Percentiles rank a stretch among this genome's conserved stretches.
These are phyloP conservation scores for Mixornis gularis DNA, from an alignment of 2,113 vertebrate genomes.

Conservation along the genomic window DNA sequence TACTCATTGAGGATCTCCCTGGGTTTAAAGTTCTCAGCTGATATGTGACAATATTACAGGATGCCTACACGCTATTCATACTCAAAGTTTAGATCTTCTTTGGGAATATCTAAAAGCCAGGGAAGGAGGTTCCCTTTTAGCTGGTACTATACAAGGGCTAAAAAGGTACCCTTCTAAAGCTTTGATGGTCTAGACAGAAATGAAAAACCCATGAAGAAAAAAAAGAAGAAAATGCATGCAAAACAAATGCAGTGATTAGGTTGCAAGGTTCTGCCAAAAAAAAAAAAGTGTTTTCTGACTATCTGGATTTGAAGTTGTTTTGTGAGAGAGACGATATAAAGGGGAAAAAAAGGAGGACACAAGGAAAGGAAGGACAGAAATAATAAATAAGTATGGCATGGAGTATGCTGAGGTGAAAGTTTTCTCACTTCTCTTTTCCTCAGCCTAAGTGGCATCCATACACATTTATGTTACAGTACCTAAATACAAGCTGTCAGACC, in stretches of 20 bases:
- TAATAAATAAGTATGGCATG: background rate
- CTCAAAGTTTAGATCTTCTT: background rate
- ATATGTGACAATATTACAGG: background rate
- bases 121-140: background rate
- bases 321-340: background rate
- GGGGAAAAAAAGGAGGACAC: background rate
- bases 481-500: slow-evolving; percentile 30
- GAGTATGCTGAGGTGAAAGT: slow-evolving; percentile 11
- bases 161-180: background rate
- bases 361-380: background rate
- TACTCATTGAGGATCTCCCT: background rate
- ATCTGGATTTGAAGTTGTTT: background rate
- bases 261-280: background rate
- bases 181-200: background rate
- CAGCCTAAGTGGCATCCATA: background rate
- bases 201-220: background rate
- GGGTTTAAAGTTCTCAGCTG: background rate
- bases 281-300: background rate
- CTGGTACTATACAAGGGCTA: background rate
- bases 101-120: background rate
- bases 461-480: slow-evolving; percentile 6
- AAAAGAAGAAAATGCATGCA: background rate
- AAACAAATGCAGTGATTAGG: background rate
- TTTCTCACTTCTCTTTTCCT: slow-evolving; percentile 6
- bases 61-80: background rate